Conservation (phyloP, 1,140 invertebrate genomes). For the Venustaconcha ellipsiformis region DNA sequence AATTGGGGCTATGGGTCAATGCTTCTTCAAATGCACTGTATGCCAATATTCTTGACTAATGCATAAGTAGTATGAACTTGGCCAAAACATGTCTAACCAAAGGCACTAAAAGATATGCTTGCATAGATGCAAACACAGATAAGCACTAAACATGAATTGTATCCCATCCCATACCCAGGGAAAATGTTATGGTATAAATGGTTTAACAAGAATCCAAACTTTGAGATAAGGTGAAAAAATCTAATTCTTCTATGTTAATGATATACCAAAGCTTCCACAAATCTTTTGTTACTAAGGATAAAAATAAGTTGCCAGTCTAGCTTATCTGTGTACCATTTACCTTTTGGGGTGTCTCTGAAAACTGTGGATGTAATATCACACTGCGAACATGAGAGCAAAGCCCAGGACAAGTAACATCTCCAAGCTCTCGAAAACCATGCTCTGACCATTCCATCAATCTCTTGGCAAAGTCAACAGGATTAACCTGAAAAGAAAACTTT, state of each 20-base stretch:
- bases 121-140: too few species aligned
- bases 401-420: conserved; percentile 54
- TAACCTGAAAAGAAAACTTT: conserved; percentile 36
- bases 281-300: not conserved
- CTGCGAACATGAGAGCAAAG: conserved; percentile 44
- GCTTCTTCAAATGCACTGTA: too few species aligned
- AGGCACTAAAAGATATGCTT: too few species aligned
- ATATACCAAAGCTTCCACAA: not conserved
- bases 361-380: conserved; percentile 52
- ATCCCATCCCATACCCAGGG: not conserved
- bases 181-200: not conserved
- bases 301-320: not conserved
- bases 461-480: conserved; percentile 50
- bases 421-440: conserved; percentile 58
- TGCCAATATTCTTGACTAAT: too few species aligned
- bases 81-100: too few species aligned
- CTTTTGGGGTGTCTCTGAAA: conserved; percentile 53
- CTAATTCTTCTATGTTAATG: not conserved
- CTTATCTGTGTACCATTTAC: conserved; percentile 26
- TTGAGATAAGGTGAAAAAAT: too few species aligned
- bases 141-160: too few species aligned
- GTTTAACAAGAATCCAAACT: not conserved
- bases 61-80: too few species aligned
- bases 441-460: conserved; percentile 56
- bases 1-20: too few species aligned